Evolutionary conservation across 2,797 vertebrate species (phyloP), one percentile per base, ranked within the genome.

Genomic region (Glyptemys insculpta): DNA sequence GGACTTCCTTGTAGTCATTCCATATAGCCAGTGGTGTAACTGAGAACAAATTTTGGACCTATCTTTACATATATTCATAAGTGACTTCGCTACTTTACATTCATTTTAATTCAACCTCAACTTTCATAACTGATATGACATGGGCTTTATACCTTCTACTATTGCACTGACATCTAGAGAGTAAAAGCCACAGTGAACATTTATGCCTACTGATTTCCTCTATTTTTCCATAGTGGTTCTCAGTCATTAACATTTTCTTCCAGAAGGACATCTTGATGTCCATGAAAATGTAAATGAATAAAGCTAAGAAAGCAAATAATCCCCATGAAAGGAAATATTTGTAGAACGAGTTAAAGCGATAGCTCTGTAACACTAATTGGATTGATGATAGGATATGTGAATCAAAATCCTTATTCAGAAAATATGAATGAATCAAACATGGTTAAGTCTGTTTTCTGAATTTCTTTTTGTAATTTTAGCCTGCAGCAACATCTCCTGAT

Each of bases 111-210:
- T 89, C n/a, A 19, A 68, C 19, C 85, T 62, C 37, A 16, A 34
- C n/a, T 87, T 90, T 59, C 8, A 14, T 10, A 25, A 11, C 23
- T 56, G 74, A 86, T 31, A 68, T 5, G 16, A 23, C 10, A 81
- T 16, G 79, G 34, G 62, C 25, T 91, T 83, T 81, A 4, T 76
- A 87, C 94, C 83, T 94, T 81, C 79, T 94, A 27, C 79, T 68
- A 31, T 50, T 95, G 94, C n/a, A 87, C 81, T 95, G 96, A 93
- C 83, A 97, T 79, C 88, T 95, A 91, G 96, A 94, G 85, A 89
- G 37, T 59, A 74, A 85, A 21, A 53, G 41, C 2, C 1, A 0
- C 88, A 91, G 92, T 72, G 14, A 90, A 82, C 12, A 49, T 80
- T 74, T 91, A n/a, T 72, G 23, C n/a, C 9, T 88, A 52, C 85